Percentiles rank a stretch among this genome's conserved stretches.
phyloP scores from a whole-genome alignment of 2,888 invertebrate species.

The Melipona beecheii region DNA sequence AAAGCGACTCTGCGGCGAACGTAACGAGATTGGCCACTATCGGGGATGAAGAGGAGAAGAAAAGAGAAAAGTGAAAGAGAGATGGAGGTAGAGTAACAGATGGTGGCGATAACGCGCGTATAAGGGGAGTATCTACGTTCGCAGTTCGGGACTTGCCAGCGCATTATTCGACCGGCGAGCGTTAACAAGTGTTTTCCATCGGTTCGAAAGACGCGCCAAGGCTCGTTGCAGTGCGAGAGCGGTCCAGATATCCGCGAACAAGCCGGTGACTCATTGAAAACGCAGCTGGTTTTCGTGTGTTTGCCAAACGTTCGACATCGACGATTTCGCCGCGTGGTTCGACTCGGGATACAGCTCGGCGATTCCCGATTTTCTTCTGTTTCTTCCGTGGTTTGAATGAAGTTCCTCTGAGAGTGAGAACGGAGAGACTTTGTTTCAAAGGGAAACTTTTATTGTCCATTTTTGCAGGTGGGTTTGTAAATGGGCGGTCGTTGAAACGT shows the following conservation, averaged over 20 bases:
- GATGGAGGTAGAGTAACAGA: constrained; percentile 69
- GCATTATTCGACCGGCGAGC: constrained; percentile 79
- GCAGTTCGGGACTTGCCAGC: constrained; percentile 78
- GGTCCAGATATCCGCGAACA: constrained; percentile 55
- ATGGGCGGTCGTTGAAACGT: too few relatives aligned
- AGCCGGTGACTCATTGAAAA: constrained; percentile 60
- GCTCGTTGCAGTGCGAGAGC: constrained; percentile 55
- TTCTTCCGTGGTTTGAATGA: neutral
- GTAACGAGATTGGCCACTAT: neutral
- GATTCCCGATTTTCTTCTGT: constrained; percentile 10
- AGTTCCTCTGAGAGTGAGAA: neutral
- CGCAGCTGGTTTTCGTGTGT: constrained; percentile 64
- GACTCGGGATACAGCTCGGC: constrained; percentile 28
- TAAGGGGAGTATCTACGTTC: constrained; percentile 82
- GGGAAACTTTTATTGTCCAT: too few relatives aligned
- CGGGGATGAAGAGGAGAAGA: neutral
- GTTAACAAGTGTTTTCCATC: constrained; percentile 83
- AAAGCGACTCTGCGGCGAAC: neutral
- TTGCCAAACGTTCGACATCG: constrained; percentile 52
- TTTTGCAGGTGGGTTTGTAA: too few relatives aligned
- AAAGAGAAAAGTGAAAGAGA: constrained; percentile 45
- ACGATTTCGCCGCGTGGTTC: constrained; percentile 37
- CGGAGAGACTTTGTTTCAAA: too few relatives aligned
- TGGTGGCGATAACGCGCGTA: constrained; percentile 80
- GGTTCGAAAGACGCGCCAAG: constrained; percentile 68